Evolutionary conservation across 2,888 invertebrate genomes (phyloP), one percentile per base, ranked within the genome.

Genomic region (Tridacna crocea): DNA sequence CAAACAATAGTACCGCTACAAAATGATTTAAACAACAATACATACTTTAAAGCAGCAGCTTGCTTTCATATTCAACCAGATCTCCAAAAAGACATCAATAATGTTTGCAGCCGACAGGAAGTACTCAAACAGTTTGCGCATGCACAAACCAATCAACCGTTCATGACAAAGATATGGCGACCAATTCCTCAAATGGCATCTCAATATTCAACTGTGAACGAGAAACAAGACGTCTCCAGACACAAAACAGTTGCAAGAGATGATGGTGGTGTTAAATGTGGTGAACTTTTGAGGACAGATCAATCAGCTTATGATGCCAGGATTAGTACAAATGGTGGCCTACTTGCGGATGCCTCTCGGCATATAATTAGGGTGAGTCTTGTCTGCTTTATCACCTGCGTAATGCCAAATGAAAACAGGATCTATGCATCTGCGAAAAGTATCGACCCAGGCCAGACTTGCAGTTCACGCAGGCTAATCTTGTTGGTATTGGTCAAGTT

Each of bases 141-240:
- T 46, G 26, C 17, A 12, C 66, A 65, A 26, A 19, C n/a, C 26
- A 6, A 19, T 17, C 26, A 55, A n/a, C 48, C 47, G 11, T n/a
- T 27, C 12, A 24, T 70, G 24, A 36, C 36, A n/a, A 61, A 60
- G 24, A 77, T 83, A 26, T 83, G 83, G 83, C 47, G 83, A 26
- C 83, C 83, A 0, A 66, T 83, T 12, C 83, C 83, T 19, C 83
- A 83, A 61, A 77, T 83, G 77, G 79, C 80, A 17, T 6, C 74
- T 0, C 36, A 36, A 36, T 36, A 36, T 36, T 36, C 27, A 19
- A 27, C 66, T 36, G 36, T 36, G 36, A 36, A 36, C 36, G 36
- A 36, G 36, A 36, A 36, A 36, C 36, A 36, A 36, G 36, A 36
- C 36, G 36, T 36, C 36, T 36, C 36, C 36, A 36, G 36, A 36